These are phyloP conservation scores for Bolborhynchus lineola DNA, from an alignment of 2,113 vertebrate species.

Conservation along the genomic window DNA sequence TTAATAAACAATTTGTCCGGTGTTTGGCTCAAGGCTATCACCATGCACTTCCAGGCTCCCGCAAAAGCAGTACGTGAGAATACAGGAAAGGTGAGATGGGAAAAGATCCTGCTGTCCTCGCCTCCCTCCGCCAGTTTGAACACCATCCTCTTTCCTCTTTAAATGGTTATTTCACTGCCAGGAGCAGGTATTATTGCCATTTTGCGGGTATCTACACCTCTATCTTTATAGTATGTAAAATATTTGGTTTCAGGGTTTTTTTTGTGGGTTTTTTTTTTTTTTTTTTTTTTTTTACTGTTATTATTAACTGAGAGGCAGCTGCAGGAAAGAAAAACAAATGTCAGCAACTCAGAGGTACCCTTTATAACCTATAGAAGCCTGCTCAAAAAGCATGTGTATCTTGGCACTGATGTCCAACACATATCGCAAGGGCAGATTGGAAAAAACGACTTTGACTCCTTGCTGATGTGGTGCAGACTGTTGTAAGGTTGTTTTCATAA, in stretches of 20 bases:
- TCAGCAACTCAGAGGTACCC: not conserved
- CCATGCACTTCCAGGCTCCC: not conserved
- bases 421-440: not conserved
- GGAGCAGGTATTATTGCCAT: not conserved
- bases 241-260: not conserved
- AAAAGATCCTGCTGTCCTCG: not conserved
- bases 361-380: not conserved
- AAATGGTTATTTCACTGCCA: not conserved
- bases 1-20: not conserved
- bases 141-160: not conserved
- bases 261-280: too few species aligned
- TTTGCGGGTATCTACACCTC: not conserved
- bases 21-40: not conserved
- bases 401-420: not conserved
- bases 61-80: not conserved
- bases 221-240: not conserved
- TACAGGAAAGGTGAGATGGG: not conserved
- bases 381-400: not conserved
- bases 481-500: not conserved
- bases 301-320: not conserved
- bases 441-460: not conserved
- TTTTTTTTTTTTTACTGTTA: not conserved
- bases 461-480: not conserved
- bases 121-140: not conserved
- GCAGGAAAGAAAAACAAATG: not conserved